phyloP scores from a whole-genome alignment of 1,140 invertebrate genomes.

The Hestina assimilis region DNA sequence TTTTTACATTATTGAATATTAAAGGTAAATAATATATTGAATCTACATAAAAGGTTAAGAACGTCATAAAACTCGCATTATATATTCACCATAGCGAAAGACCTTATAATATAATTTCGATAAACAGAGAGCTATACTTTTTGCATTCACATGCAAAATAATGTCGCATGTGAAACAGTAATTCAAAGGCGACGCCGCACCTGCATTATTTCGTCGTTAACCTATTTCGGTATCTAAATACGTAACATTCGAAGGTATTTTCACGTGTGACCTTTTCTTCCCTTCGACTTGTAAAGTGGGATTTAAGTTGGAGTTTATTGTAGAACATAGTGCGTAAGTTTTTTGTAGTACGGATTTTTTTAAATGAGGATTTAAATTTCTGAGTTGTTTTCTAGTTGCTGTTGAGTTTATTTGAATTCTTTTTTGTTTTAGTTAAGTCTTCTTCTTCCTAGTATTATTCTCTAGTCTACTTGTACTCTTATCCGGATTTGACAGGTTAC shows the following conservation, averaged over 20 bases:
- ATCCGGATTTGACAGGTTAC: too few relatives aligned
- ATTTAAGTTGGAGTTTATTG: not conserved
- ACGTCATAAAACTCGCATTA: not conserved
- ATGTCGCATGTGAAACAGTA: constrained; percentile 26
- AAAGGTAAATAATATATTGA: too few relatives aligned
- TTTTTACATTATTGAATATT: too few relatives aligned
- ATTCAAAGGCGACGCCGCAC: constrained; percentile 23
- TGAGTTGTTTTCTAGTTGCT: not conserved
- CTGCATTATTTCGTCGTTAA: constrained; percentile 40
- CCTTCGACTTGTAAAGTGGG: not conserved
- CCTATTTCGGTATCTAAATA: constrained; percentile 33
- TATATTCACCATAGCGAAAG: not conserved
- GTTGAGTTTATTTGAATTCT: too few relatives aligned
- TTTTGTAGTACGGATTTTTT: too few relatives aligned
- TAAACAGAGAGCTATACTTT: constrained; percentile 9
- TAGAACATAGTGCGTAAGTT: not conserved
- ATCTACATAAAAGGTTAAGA: not conserved
- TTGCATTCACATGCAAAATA: constrained; percentile 25
- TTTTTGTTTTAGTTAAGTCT: too few relatives aligned
- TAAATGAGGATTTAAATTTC: not conserved
- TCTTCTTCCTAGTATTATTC: too few relatives aligned
- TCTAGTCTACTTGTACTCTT: too few relatives aligned
- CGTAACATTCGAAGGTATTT: constrained; percentile 12
- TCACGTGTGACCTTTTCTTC: constrained; percentile 9
- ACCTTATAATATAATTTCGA: constrained; percentile 1